Base-by-base conservation (phyloP, 2,113 vertebrate genomes). In the Zingel zingel region DNA sequence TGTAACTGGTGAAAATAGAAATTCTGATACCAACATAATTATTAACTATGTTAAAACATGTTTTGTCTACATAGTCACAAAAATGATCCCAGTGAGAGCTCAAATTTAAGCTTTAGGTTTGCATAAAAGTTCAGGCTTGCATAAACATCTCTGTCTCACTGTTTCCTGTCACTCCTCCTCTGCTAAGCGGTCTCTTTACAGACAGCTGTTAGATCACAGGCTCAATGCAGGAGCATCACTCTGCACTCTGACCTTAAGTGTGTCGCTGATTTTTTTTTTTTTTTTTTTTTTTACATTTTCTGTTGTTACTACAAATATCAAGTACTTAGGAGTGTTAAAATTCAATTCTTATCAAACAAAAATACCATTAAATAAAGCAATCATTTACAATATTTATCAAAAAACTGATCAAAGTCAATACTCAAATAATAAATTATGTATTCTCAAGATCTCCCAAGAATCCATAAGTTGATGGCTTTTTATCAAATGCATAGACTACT, bases 381-480 rank as follows among this genome's bases (percentile, higher is more conserved):
- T 71, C 14, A 50, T 85, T 79, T 85, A 90, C 79, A 87, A 63
- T 67, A 84, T 89, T 79, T 61, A 83, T 76, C 27, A 70, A 74
- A 82, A 59, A 65, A 75, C 21, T 7, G 45, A 80, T 83, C 36
- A 82, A 83, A 87, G 59, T 83, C 57, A 81, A 74, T 69, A 82
- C 63, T 80, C 73, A 54, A 64, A 25, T 72, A 89, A 87, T 88
- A 88, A 79, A 78, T 79, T 61, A 80, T 84, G 77, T 71, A 77
- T 83, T 87, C 81, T 86, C 71, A 77, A 85, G 70, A 72, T 79
- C 47, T 70, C 79, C 69, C 79, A 77, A 81, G 80, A 85, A 83
- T 87, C 61, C 64, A 81, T 68, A 86, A 59, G 25, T 76, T 80
- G 62, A 93, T 93, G 92, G 92, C 91, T 94, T 90, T 65, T 69